Percentiles rank a stretch among this genome's conserved stretches.
These are phyloP conservation scores for Cyrtodaria siliqua DNA, from an alignment of 2,888 invertebrate species.

Conservation along the genomic window DNA sequence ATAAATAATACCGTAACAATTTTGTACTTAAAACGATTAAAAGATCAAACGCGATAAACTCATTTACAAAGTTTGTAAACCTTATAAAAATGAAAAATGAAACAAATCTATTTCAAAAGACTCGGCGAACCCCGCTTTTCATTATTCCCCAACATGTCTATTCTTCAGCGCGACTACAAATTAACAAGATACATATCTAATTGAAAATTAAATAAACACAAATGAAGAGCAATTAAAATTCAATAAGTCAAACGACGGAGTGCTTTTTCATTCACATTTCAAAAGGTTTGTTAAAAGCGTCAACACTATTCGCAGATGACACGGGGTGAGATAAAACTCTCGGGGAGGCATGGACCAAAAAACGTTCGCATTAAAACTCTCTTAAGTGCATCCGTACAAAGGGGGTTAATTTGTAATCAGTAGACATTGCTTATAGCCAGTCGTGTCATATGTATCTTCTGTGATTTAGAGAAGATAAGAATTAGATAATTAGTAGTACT, in stretches of 20 bases:
- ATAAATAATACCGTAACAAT: constrained; percentile 35
- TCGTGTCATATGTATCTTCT: constrained; percentile 2
- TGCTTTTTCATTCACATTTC: constrained; percentile 27
- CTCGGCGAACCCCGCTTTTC: constrained; percentile 7
- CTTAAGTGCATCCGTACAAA: not conserved
- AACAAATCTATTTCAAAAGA: constrained; percentile 38
- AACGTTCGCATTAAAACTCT: not conserved
- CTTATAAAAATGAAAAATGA: constrained; percentile 21
- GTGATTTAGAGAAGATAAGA: too few relatives aligned
- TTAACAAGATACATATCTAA: constrained; percentile 39
- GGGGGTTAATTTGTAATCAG: constrained; percentile 25
- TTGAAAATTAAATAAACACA: constrained; percentile 44
- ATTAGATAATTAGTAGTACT: too few relatives aligned
- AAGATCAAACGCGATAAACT: constrained; percentile 20
- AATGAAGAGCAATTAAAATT: constrained; percentile 44
- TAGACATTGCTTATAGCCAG: constrained; percentile 7
- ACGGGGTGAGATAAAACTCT: constrained; percentile 33
- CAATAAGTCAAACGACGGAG: constrained; percentile 45
- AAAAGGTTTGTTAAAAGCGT: constrained; percentile 23
- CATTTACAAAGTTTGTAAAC: constrained; percentile 9
- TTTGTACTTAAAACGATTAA: constrained; percentile 28
- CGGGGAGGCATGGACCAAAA: constrained; percentile 39
- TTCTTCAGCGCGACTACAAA: constrained; percentile 5
- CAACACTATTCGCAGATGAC: constrained; percentile 37
- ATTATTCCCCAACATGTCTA: not conserved